A percentile compares a stretch with the other conserved stretches of the same genome.
Conservation (phyloP, 2,113 vertebrate genomes). For the Ammodramus savannarum region DNA sequence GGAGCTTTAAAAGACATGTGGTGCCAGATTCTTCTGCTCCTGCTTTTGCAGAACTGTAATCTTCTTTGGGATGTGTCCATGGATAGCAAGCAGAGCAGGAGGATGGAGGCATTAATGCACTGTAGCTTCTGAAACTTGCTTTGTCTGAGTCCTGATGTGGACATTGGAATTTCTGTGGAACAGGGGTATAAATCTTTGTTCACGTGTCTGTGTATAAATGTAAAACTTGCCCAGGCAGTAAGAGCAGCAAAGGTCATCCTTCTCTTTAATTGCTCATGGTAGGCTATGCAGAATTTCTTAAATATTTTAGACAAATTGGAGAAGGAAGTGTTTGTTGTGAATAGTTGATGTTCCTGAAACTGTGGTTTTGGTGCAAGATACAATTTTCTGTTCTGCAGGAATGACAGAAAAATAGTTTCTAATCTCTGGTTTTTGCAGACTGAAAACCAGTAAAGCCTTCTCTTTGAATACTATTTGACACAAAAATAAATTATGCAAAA, state of each 20-base stretch:
- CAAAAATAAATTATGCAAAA: background rate
- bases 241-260: background rate
- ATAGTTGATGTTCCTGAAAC: background rate
- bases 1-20: background rate
- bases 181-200: background rate
- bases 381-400: background rate
- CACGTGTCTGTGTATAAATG: background rate
- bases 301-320: background rate
- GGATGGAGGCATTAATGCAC: background rate
- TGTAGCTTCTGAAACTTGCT: background rate
- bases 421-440: background rate
- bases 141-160: rapidly evolving
- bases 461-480: background rate
- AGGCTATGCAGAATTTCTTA: background rate
- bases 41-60: background rate
- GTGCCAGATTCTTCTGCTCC: background rate
- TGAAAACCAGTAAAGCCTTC: background rate
- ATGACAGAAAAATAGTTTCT: background rate
- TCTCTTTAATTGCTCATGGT: background rate
- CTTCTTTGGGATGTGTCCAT: background rate
- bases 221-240: background rate
- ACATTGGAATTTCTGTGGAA: background rate
- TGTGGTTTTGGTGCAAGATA: background rate
- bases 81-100: background rate
- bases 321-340: background rate